phyloP scores from a whole-genome alignment of 2,888 invertebrate genomes.

The Drosophila paracracens region DNA sequence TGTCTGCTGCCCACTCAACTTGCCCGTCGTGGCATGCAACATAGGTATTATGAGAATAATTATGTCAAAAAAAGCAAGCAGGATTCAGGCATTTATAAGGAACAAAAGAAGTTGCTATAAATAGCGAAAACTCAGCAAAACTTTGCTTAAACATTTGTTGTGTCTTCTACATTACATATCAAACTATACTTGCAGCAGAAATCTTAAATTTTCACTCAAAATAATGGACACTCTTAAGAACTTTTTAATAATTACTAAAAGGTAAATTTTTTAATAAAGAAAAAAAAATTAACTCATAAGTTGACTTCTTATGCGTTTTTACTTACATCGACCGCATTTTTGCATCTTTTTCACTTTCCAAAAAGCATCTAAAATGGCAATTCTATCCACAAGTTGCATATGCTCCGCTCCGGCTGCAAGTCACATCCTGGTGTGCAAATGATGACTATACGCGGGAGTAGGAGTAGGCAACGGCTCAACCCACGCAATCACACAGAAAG shows the following conservation, averaged over 20 bases:
- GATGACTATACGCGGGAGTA: slow-evolving; percentile 2
- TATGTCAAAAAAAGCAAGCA: background rate
- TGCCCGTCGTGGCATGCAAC: slow-evolving; percentile 30
- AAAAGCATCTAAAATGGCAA: background rate
- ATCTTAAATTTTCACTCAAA: background rate
- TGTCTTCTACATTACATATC: background rate
- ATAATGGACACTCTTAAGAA: background rate
- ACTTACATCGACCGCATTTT: background rate
- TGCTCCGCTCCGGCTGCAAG: background rate
- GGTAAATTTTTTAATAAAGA: background rate
- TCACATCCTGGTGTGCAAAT: slow-evolving; percentile 21
- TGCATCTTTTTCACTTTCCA: background rate
- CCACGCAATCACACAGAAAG: slow-evolving; percentile 10
- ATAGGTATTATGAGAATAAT: slow-evolving; percentile 16
- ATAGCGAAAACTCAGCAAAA: background rate
- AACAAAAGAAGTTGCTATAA: too few relatives aligned
- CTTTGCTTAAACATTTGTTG: background rate
- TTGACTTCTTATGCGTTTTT: background rate
- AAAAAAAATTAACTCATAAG: background rate
- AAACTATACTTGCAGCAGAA: background rate
- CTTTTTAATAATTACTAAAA: background rate
- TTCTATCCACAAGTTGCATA: slow-evolving; percentile 6
- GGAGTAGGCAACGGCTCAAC: background rate
- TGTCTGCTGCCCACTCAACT: slow-evolving; percentile 12
- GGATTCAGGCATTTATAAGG: background rate